Conservation (phyloP, 2,113 vertebrate species). For the Eupsittula cactorum region DNA sequence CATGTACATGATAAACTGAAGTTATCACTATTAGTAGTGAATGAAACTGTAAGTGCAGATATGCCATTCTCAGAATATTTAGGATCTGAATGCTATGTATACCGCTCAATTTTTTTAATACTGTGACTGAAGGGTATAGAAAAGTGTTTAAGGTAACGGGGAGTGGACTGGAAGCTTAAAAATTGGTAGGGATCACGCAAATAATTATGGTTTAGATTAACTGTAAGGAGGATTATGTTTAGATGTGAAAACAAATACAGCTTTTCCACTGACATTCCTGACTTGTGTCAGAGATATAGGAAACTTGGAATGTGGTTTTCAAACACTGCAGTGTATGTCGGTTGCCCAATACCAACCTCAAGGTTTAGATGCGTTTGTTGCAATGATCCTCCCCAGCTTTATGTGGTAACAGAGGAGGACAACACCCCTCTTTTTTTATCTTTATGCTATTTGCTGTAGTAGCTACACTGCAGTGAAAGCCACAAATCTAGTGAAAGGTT, state of each 20-base stretch:
- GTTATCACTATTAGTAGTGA: neutral
- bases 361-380: neutral
- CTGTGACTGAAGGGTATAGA: neutral
- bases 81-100: neutral
- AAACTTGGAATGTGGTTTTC: neutral
- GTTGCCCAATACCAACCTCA: fast-evolving
- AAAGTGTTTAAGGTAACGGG: neutral
- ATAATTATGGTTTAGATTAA: neutral
- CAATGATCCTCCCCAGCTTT: neutral
- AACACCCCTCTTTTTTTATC: fast-evolving
- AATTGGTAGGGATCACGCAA: neutral
- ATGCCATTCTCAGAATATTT: neutral
- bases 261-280: neutral
- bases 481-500: neutral
- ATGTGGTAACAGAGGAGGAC: neutral
- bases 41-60: neutral
- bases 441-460: neutral
- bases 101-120: neutral
- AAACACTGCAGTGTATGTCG: neutral
- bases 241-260: neutral
- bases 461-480: neutral
- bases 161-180: neutral
- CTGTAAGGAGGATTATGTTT: neutral
- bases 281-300: neutral
- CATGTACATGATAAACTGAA: neutral